phyloP scores from a whole-genome alignment of 2,888 invertebrate genomes.

The Phortica magna region DNA sequence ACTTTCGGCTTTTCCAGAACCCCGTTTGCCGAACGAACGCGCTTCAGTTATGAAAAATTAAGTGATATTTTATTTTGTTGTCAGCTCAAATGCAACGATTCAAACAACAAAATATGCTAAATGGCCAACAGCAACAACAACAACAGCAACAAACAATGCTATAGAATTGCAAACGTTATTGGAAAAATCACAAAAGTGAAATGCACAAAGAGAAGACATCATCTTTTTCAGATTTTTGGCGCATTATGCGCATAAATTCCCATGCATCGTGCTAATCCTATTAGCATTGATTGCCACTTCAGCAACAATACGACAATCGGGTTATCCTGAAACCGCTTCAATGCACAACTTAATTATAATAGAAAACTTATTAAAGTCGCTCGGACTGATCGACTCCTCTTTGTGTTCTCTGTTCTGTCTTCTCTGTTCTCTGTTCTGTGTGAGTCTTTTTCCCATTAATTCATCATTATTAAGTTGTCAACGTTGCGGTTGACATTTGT shows the following conservation, averaged over 20 bases:
- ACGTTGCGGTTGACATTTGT: constrained; percentile 72
- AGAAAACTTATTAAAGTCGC: constrained; percentile 64
- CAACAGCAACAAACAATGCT: neutral
- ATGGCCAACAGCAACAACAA: neutral
- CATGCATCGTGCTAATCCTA: constrained; percentile 8
- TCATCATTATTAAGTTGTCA: constrained; percentile 76
- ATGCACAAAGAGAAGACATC: neutral
- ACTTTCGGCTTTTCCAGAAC: constrained; percentile 47
- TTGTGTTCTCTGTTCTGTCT: neutral
- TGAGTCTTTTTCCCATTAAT: constrained; percentile 74
- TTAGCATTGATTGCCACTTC: constrained; percentile 24
- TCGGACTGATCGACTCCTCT: constrained; percentile 15
- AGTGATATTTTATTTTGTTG: constrained; percentile 71
- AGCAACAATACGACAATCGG: too few relatives aligned
- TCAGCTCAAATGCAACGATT: constrained; percentile 52
- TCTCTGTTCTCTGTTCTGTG: constrained; percentile 38
- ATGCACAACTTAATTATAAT: constrained; percentile 44
- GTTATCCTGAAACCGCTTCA: neutral
- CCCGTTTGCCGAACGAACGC: constrained; percentile 39
- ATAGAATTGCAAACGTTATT: neutral
- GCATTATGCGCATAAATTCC: neutral
- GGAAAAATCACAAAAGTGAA: neutral
- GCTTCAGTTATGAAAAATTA: constrained; percentile 66
- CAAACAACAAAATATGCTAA: constrained; percentile 12
- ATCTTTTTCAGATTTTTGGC: neutral